Evolutionary conservation across 2,113 vertebrate species (phyloP).

Genomic region (Cyanistes caeruleus): DNA sequence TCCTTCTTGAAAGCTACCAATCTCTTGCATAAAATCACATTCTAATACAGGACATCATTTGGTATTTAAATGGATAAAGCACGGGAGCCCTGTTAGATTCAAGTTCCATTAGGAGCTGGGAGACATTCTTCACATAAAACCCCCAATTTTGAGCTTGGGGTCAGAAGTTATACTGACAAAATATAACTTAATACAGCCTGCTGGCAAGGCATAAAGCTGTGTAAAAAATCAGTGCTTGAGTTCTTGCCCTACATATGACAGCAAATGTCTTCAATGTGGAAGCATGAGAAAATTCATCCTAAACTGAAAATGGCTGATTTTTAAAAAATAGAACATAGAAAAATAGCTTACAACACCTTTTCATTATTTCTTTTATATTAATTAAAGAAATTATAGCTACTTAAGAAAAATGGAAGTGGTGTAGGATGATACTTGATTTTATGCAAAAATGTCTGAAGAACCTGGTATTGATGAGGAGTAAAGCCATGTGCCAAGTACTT

Average conservation of each 20-base stretch:
- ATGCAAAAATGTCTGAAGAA: background rate
- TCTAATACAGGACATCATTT: background rate
- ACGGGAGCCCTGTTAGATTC: background rate
- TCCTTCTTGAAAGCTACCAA: background rate
- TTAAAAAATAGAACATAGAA: background rate
- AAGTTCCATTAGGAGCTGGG: background rate
- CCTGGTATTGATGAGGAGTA: background rate
- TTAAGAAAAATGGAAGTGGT: background rate
- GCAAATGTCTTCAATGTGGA: background rate
- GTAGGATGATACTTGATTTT: background rate
- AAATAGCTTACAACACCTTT: background rate
- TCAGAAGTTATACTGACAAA: background rate
- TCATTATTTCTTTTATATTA: background rate
- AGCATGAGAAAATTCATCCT: background rate
- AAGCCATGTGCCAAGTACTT: background rate
- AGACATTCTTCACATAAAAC: background rate
- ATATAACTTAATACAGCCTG: background rate
- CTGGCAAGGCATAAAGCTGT: background rate
- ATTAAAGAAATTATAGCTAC: background rate
- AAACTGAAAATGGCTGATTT: background rate
- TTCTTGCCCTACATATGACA: background rate
- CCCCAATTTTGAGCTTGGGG: background rate
- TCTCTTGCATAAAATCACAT: background rate
- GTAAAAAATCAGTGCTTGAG: background rate
- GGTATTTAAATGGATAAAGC: background rate